Percentiles rank a stretch among this genome's conserved stretches.
Evolutionary conservation across 2,113 vertebrate species (phyloP).

Genomic region (Sakesphorus luctuosus): DNA sequence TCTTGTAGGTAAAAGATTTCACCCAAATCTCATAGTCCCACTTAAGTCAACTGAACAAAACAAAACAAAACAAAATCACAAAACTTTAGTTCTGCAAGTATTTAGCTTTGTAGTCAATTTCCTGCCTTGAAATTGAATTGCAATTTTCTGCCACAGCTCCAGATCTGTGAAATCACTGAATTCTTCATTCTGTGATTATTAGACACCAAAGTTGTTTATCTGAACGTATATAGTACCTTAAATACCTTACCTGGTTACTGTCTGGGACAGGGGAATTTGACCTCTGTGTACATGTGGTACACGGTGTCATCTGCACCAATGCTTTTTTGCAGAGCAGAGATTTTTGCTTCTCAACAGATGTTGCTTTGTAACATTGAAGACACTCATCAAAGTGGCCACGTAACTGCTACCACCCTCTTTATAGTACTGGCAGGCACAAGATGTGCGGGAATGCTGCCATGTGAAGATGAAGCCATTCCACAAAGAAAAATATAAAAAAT

Average conservation of each 20-base stretch:
- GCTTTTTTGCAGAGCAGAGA: not conserved
- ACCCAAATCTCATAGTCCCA: not conserved
- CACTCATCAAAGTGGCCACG: accelerated
- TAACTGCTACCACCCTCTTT: not conserved
- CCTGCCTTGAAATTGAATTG: not conserved
- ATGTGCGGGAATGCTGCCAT: not conserved
- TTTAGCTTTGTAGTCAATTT: not conserved
- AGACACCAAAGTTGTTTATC: not conserved
- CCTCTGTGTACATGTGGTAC: not conserved
- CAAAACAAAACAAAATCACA: not conserved
- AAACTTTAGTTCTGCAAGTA: not conserved
- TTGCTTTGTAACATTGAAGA: not conserved
- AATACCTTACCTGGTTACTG: not conserved
- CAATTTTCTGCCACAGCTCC: too few species aligned
- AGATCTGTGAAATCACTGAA: not conserved
- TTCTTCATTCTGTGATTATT: not conserved
- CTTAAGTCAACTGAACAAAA: not conserved
- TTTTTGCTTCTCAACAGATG: not conserved
- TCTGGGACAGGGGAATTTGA: not conserved
- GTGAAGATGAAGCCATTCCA: not conserved
- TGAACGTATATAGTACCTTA: not conserved
- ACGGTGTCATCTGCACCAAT: not conserved
- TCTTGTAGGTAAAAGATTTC: not conserved
- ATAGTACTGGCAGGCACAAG: not conserved
- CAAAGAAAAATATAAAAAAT: not conserved